These are phyloP conservation scores for Diorhabda sublineata DNA, from an alignment of 1,140 invertebrate species.

Conservation along the genomic window DNA sequence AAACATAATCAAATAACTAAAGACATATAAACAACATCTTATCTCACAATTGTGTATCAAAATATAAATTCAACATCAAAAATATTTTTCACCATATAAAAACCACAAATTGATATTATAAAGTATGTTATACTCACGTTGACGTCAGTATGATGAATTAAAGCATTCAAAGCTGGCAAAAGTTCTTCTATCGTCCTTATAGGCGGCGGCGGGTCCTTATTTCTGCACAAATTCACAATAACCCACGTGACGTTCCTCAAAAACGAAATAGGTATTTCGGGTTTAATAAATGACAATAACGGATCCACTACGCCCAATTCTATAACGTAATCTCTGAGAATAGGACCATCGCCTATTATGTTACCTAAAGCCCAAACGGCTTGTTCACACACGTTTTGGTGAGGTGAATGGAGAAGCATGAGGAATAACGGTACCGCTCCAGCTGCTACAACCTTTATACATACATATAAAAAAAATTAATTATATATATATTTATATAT, in stretches of 20 bases:
- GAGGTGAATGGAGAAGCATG: conserved; percentile 81
- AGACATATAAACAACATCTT: too few species aligned
- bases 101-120: not conserved
- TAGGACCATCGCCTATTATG: conserved; percentile 90
- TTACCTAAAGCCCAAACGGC: conserved; percentile 96
- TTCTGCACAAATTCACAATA: conserved; percentile 94
- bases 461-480: not conserved
- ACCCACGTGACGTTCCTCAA: conserved; percentile 97
- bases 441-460: conserved; percentile 71
- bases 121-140: conserved; percentile 68
- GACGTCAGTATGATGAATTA: conserved; percentile 93
- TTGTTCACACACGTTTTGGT: conserved; percentile 98
- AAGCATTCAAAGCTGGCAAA: conserved; percentile 86
- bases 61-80: too few species aligned
- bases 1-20: too few species aligned
- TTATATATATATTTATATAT: not conserved
- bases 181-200: conserved; percentile 85
- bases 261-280: conserved; percentile 89
- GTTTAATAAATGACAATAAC: conserved; percentile 85
- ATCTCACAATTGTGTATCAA: too few species aligned
- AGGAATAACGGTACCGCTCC: conserved; percentile 95
- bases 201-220: conserved; percentile 90
- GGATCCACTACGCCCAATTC: conserved; percentile 85
- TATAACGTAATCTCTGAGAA: conserved; percentile 88
- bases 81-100: not conserved